Base-by-base conservation (phyloP, 2,797 vertebrate species). In the Semaprochilodus insignis region DNA sequence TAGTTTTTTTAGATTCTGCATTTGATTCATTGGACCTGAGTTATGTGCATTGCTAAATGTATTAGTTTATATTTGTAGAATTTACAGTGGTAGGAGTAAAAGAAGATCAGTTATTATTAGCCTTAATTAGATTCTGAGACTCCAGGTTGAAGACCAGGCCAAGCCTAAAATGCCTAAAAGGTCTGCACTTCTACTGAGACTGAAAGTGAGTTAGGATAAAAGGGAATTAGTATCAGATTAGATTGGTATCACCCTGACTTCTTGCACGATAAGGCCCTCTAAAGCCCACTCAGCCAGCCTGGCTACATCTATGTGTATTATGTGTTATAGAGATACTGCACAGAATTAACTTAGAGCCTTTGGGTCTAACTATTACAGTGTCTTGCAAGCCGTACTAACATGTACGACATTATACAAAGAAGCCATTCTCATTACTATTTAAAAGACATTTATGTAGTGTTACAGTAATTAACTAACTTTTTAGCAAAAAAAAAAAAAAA, bases 201-300 rank as follows among this genome's bases (percentile, higher is more conserved):
- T 74, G 44, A 75, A 82, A 85, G 69, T 81, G 75, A 78, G 77
- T 48, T 70, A 36, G 55, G 83, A 81, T 81, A 81, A 81, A 85
- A 78, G 54, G 70, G 80, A 80, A 85, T 85, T 85, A 81, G 83
- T 69, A 78, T 78, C 69, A 82, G 70, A 74, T 82, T 76, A 81
- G 83, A 74, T 76, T 25, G 55, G 54, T 55, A 74, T 82, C 80
- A 74, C 60, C 31, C 75, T 2, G 62, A 66, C 7, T 78, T 78
- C 73, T 54, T 70, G 15, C 16, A 70, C 62, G 74, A 78, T 82
- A 74, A 85, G 75, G 67, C 62, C 75, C 81, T 63, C 70, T 81
- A 62, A 78, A 52, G 27, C 70, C 69, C 60, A 81, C 81, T 72
- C 62, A 81, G 74, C 83, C 78, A 74, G 69, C 74, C 71, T 78